Evolutionary conservation across 1,140 invertebrate genomes (phyloP).

Genomic region (Diprion similis): DNA sequence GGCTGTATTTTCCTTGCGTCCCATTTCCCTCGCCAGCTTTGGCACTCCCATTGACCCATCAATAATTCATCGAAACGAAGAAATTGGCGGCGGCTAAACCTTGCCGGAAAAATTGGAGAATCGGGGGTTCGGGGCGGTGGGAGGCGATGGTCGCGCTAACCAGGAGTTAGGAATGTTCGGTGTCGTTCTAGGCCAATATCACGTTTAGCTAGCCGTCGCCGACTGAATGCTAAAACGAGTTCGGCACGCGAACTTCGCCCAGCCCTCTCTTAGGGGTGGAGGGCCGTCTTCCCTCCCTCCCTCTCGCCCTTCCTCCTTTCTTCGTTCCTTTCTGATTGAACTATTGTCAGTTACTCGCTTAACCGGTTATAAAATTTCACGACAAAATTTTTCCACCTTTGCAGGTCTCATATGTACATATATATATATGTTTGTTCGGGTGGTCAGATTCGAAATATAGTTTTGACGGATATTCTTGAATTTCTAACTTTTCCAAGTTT

Average conservation of each 20-base stretch:
- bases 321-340: slow-evolving; percentile 46
- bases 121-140: no score
- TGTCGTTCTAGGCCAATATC: slow-evolving; percentile 43
- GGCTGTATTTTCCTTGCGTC: no score
- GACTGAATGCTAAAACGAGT: slow-evolving; percentile 39
- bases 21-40: no score
- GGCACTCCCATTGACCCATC: no score
- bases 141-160: no score
- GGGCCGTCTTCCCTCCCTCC: slow-evolving; percentile 28
- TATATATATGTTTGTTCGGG: no score
- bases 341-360: slow-evolving; percentile 43
- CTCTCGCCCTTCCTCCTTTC: slow-evolving; percentile 27
- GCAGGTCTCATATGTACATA: not conserved
- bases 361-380: not conserved
- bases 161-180: slow-evolving; percentile 5
- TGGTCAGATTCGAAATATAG: no score
- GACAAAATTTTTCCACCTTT: not conserved
- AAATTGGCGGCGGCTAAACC: no score
- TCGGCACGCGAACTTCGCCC: slow-evolving; percentile 11
- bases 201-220: slow-evolving; percentile 40
- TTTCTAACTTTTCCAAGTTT: no score
- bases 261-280: not conserved
- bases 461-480: no score
- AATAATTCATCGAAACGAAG: no score
- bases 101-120: no score